Evolutionary conservation across 2,888 invertebrate genomes (phyloP), one percentile per base, ranked within the genome.

Genomic region (Flexamia atlantica): DNA sequence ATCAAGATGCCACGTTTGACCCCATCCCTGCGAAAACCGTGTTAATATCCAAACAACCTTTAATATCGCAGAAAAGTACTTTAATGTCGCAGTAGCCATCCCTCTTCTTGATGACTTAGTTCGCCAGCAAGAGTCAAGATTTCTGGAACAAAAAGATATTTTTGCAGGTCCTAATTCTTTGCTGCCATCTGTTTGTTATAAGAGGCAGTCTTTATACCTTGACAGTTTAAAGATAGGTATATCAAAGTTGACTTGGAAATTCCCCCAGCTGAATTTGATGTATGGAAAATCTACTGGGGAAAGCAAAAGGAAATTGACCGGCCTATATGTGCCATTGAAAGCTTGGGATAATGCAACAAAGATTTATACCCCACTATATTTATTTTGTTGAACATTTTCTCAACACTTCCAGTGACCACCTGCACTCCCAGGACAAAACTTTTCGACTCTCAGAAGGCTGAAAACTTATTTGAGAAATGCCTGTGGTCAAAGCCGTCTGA

Each of bases 11-110:
- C 40, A 23, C 76, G 76, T 46, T 17, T 76, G 10, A 30, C 36
- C 32, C 20, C 76, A 25, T 46, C 76, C 5, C 76, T 42, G 28
- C 76, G 76, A 30, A 40, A n/a, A 76, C 76, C 76, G 76, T 9
- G 28, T 17, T n/a, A 76, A 76, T 46, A 25, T 76, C 7, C 76
- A 76, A 76, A 76, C 76, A n/a, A 23, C 76, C n/a, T n/a, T n/a
- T n/a, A 46, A 76, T 76, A 42, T 28, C 28, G 76, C n/a, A n/a
- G n/a, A 76, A 40, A n/a, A 76, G 25, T 76, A 76, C 42, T 76
- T 76, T 46, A 30, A 46, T 2, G 42, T 42, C 32, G 40, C 76
- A 40, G 20, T 76, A 36, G 40, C 76, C 17, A 76, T 76, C 42
- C 76, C 76, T 23, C 40, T 76, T 17, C 46, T 76, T 76, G 76